These are phyloP conservation scores for Odobenus rosmarus DNA, from an alignment of 2,113 vertebrate genomes.

Conservation along the genomic window DNA sequence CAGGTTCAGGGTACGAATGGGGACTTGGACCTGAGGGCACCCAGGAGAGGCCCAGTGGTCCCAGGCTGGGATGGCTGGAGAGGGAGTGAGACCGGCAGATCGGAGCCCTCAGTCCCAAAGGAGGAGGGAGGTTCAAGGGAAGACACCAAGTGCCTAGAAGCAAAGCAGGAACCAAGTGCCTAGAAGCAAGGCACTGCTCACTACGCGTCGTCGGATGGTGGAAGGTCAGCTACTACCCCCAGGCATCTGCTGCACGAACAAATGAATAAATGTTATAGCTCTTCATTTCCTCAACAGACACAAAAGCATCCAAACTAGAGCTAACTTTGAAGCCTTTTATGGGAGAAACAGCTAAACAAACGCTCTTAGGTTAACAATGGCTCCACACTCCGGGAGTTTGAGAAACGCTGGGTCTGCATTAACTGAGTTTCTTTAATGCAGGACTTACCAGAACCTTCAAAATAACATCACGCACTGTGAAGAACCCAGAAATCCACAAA, in stretches of 20 bases:
- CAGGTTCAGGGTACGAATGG: neutral
- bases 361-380: neutral
- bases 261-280: neutral
- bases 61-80: neutral
- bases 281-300: neutral
- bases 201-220: fast-evolving
- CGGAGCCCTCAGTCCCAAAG: neutral
- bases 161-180: neutral
- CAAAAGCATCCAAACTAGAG: neutral
- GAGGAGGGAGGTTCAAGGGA: neutral
- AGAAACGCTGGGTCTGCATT: neutral
- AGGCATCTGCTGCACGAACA: neutral
- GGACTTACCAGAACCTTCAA: neutral
- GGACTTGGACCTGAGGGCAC: neutral
- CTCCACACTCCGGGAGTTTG: fast-evolving
- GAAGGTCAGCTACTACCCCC: neutral
- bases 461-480: neutral
- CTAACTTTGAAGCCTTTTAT: neutral
- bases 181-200: neutral
- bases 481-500: neutral
- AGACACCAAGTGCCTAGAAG: neutral
- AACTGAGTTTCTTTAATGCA: neutral
- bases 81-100: neutral
- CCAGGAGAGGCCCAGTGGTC: neutral
- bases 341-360: neutral